These are phyloP conservation scores for Notodonta dromedarius DNA, from an alignment of 2,888 invertebrate genomes.

Conservation along the genomic window DNA sequence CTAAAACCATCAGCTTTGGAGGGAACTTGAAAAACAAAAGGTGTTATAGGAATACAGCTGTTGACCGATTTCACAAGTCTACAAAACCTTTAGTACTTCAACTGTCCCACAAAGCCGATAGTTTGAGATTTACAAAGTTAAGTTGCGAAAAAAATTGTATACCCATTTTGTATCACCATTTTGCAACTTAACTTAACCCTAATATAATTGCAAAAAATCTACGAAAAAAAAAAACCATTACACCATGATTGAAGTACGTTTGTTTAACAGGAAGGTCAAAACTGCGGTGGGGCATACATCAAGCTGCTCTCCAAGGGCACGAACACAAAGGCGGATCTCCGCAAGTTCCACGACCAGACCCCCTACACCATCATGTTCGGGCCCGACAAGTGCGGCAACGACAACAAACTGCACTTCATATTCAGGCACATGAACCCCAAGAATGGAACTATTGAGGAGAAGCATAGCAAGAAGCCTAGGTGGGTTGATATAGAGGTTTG, in stretches of 20 bases:
- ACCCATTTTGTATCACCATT: too few species aligned
- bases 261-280: conserved; percentile 93
- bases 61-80: too few species aligned
- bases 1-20: too few species aligned
- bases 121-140: too few species aligned
- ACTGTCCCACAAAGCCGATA: too few species aligned
- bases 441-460: conserved; percentile 95
- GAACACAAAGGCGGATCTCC: conserved; percentile 86
- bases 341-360: conserved; percentile 96
- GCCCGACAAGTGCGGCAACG: conserved; percentile 99
- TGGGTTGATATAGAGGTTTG: conserved; percentile 54
- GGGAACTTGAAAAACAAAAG: too few species aligned
- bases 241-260: background rate
- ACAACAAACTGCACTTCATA: conserved; percentile 96
- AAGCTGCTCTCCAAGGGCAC: conserved; percentile 93
- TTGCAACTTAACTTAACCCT: too few species aligned
- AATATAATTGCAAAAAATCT: too few species aligned
- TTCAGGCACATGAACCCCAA: conserved; percentile 97
- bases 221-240: too few species aligned
- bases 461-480: conserved; percentile 97
- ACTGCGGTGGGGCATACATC: conserved; percentile 99
- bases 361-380: conserved; percentile 99
- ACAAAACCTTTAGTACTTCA: too few species aligned
- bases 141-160: too few species aligned
- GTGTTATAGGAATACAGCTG: too few species aligned